A percentile compares a stretch with the other conserved stretches of the same genome.
These are phyloP conservation scores for Trinectes maculatus DNA, from an alignment of 2,113 vertebrate genomes.

Conservation along the genomic window DNA sequence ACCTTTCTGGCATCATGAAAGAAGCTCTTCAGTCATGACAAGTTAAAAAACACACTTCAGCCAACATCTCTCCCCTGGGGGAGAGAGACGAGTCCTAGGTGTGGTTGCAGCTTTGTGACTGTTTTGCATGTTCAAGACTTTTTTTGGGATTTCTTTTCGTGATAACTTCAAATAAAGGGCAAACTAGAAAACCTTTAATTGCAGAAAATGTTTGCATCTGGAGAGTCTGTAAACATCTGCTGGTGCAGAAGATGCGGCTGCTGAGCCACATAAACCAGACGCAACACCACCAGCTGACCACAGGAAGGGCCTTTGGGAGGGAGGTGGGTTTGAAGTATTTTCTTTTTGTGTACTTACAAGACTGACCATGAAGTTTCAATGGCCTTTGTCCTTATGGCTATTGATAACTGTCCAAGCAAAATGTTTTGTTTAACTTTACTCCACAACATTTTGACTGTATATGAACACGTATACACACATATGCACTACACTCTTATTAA, in stretches of 20 bases:
- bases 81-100: constrained; percentile 40
- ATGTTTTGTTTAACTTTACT: constrained; percentile 2
- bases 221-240: constrained; percentile 45
- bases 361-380: constrained; percentile 12
- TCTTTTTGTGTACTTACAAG: constrained; percentile 33
- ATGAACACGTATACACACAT: constrained; percentile 8
- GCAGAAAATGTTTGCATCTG: constrained; percentile 40
- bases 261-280: constrained; percentile 48
- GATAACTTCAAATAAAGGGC: not conserved
- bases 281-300: constrained; percentile 46
- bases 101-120: constrained; percentile 30
- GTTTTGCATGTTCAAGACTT: constrained; percentile 16
- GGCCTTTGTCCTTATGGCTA: constrained; percentile 27
- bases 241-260: constrained; percentile 33
- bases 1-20: constrained; percentile 61
- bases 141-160: not conserved
- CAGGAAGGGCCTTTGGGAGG: constrained; percentile 34
- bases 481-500: not conserved
- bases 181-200: constrained; percentile 10
- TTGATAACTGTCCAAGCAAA: constrained; percentile 5
- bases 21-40: constrained; percentile 68
- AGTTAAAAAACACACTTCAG: constrained; percentile 50
- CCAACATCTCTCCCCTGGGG: constrained; percentile 47
- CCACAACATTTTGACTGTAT: not conserved
- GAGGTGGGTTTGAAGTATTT: constrained; percentile 34